A percentile compares a stretch with the other conserved stretches of the same genome.
phyloP scores from a whole-genome alignment of 2,797 vertebrate genomes.

The Enteromius treurensis region DNA sequence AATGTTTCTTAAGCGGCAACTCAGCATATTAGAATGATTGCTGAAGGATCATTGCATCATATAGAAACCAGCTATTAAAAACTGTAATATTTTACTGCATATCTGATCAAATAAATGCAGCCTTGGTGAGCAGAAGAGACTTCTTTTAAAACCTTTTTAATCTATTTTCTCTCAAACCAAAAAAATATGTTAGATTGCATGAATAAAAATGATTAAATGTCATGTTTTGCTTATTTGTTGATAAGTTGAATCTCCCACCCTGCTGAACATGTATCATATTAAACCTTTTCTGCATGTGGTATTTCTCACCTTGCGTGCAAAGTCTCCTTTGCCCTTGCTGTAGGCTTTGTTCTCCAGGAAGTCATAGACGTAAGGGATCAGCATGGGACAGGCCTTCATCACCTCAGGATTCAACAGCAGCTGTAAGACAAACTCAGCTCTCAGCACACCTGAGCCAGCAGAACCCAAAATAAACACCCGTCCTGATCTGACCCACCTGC shows the following conservation, averaged over 20 bases:
- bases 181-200: not conserved
- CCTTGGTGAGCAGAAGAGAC: not conserved
- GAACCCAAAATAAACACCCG: not conserved
- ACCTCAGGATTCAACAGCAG: slow-evolving; percentile 93
- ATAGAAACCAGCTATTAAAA: too few relatives aligned
- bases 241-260: not conserved
- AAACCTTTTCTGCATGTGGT: not conserved
- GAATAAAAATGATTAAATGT: not conserved
- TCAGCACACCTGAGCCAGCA: slow-evolving; percentile 7
- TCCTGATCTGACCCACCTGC: slow-evolving; percentile 80
- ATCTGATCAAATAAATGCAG: not conserved
- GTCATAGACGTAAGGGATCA: slow-evolving; percentile 88
- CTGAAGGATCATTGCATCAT: not conserved
- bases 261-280: not conserved
- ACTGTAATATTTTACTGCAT: not conserved
- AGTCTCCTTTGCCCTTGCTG: slow-evolving; percentile 97
- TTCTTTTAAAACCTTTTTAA: not conserved
- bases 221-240: not conserved
- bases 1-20: not conserved
- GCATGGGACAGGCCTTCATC: slow-evolving; percentile 90
- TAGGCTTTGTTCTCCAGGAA: slow-evolving; percentile 98
- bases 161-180: too few relatives aligned
- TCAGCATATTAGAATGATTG: not conserved
- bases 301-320: slow-evolving; percentile 91
- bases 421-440: slow-evolving; percentile 68